Evolutionary conservation across 2,113 vertebrate species (phyloP), one percentile per base, ranked within the genome.

Genomic region (Lamprotornis superbus): DNA sequence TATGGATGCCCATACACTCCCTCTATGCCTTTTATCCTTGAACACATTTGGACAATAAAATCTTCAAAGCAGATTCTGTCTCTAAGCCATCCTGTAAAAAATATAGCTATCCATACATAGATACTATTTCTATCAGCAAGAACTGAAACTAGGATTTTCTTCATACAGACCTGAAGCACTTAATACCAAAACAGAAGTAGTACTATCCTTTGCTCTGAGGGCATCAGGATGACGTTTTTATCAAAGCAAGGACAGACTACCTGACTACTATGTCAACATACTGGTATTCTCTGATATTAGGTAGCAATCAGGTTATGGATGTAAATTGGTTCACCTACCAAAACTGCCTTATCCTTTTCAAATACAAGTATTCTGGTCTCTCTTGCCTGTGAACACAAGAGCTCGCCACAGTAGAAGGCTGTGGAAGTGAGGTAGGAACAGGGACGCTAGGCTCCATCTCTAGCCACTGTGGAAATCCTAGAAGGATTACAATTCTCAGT

Each of bases 371-470:
- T 40, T 82, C 40, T 50, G 8, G 22, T 53, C 5, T 80, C 31
- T 85, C 47, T 74, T 44, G 20, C 28, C 42, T 74, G 5, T 70
- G 42, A 69, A 49, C 14, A 37, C 4, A 75, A 77, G 49, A 74
- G 27, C 52, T 65, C 46, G 22, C 79, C 49, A 64, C 37, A 73
- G 21, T 0, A 80, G 19, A 87, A 50, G 20, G 39, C 25, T 80
- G 31, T 70, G 10, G 55, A 90, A 86, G 31, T 1, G 2, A 85
- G 20, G n/a, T 6, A 83, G 82, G 16, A 57, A 21, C 21, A 4
- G 6, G 20, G 33, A 61, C 17, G 22, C 27, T 9, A 64, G 13
- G 57, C 20, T 55, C 22, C 0, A 0, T 53, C 30, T 65, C n/a
- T 46, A 80, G 35, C 5, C n/a, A 55, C 11, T 53, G 8, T 21